Evolutionary conservation across 1,140 invertebrate genomes (phyloP).

Genomic region (Archegozetes longisetosus): DNA sequence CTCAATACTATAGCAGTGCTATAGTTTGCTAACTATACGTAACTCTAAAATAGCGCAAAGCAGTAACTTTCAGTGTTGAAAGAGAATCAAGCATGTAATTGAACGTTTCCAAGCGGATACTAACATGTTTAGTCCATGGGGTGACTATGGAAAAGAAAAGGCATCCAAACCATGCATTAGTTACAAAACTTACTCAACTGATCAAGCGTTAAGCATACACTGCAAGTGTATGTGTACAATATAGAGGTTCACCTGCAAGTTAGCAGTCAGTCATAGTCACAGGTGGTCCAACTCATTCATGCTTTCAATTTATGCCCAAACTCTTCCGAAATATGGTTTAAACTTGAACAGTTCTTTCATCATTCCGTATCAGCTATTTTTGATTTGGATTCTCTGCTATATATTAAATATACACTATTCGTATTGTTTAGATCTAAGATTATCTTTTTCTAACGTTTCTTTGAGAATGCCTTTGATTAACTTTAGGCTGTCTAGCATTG

Average conservation of each 20-base stretch:
- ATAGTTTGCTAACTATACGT: no score
- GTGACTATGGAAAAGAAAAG: not conserved
- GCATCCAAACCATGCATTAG: not conserved
- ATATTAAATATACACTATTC: no score
- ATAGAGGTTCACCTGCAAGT: not conserved
- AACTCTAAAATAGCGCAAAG: no score
- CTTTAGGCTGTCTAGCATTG: no score
- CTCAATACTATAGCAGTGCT: no score
- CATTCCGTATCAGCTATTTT: no score
- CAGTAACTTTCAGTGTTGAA: no score
- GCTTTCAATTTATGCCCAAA: not conserved
- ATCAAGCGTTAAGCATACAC: not conserved
- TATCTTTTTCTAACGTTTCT: no score
- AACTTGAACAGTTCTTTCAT: no score
- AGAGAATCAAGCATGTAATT: not conserved
- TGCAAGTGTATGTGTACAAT: not conserved
- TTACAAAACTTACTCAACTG: not conserved
- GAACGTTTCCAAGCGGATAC: not conserved
- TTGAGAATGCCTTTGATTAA: no score
- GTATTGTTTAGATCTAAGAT: no score
- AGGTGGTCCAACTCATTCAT: slow-evolving; percentile 1
- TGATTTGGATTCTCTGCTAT: no score
- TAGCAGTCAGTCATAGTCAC: not conserved
- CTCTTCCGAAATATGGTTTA: not conserved
- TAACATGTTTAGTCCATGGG: not conserved